These are phyloP conservation scores for Lophochroa leadbeateri DNA, from an alignment of 2,113 vertebrate genomes.

Conservation along the genomic window DNA sequence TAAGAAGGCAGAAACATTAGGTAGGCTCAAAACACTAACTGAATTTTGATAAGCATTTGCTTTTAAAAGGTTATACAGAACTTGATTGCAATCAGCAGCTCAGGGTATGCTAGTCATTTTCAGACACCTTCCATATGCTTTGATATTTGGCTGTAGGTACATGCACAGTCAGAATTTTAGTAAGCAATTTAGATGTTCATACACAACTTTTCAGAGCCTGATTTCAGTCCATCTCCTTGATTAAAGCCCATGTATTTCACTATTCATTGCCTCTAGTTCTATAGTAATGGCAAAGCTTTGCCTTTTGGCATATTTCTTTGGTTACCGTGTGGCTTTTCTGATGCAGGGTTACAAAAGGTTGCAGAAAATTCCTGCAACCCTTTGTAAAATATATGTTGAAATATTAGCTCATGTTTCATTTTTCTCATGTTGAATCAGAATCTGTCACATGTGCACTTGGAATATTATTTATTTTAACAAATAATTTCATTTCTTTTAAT, in stretches of 20 bases:
- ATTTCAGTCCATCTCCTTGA: conserved; percentile 31
- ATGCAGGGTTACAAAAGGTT: neutral
- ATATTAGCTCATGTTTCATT: neutral
- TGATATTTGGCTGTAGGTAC: conserved; percentile 31
- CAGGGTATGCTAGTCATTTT: conserved; percentile 19
- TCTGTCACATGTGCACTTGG: neutral
- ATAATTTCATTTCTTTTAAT: neutral
- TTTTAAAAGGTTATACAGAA: conserved; percentile 43
- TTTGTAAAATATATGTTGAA: neutral
- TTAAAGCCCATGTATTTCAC: neutral
- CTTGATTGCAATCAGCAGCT: conserved; percentile 67
- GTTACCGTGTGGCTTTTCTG: neutral
- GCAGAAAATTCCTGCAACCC: neutral
- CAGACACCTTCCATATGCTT: conserved; percentile 32
- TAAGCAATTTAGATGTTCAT: neutral
- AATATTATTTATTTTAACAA: conserved; percentile 19
- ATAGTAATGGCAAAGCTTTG: neutral
- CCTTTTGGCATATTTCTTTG: neutral
- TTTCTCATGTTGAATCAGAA: neutral
- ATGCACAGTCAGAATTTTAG: neutral
- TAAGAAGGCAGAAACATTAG: conserved; percentile 41
- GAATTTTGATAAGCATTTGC: conserved; percentile 59
- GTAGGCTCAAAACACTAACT: conserved; percentile 10
- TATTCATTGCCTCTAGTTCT: neutral
- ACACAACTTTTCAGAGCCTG: conserved; percentile 4